Evolutionary conservation across 2,888 invertebrate species (phyloP), one percentile per base, ranked within the genome.

Genomic region (Sympetrum striolatum): DNA sequence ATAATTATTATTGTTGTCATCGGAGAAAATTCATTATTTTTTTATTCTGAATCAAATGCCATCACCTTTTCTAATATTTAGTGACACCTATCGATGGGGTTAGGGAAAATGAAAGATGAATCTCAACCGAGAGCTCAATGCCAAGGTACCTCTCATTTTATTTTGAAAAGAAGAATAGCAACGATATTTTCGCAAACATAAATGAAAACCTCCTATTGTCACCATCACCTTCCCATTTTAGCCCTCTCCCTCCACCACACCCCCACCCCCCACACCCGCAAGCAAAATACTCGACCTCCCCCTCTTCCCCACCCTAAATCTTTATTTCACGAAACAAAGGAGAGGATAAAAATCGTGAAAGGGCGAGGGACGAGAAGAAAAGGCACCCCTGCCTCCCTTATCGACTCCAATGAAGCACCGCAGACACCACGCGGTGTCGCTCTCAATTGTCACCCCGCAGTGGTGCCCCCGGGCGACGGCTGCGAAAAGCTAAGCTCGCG

Each of bases 361-460:
- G 10, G 73, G 73, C 14, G 73, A 73, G 73, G 73, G 37, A 60
- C 58, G 31, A 73, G 15, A 73, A 64, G 35, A 86, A 86, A 86
- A 86, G n/a, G 60, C 58, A 35, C 35, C n/a, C 53, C 48, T 25
- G n/a, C 73, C 73, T 73, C 73, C 31, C 73, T 73, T 18, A 58
- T 53, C 48, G 35, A 86, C 86, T 31, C 60, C 35, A 35, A 8
- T 60, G 22, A 64, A 35, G 53, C 31, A 64, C 60, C 37, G 12
- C 37, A 86, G 86, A 86, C 60, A 86, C 37, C 60, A 86, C 86
- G 82, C 58, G 82, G 58, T 82, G 82, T 82, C 82, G 35, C 82
- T 58, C 48, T 58, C 82, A 53, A 58, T 86, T 86, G 86, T 86
- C 60, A 82, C 82, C 82, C 82, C 15, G 15, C 60, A 31, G 15